Conservation (phyloP, 2,113 vertebrate species). For the Tor tambroides region DNA sequence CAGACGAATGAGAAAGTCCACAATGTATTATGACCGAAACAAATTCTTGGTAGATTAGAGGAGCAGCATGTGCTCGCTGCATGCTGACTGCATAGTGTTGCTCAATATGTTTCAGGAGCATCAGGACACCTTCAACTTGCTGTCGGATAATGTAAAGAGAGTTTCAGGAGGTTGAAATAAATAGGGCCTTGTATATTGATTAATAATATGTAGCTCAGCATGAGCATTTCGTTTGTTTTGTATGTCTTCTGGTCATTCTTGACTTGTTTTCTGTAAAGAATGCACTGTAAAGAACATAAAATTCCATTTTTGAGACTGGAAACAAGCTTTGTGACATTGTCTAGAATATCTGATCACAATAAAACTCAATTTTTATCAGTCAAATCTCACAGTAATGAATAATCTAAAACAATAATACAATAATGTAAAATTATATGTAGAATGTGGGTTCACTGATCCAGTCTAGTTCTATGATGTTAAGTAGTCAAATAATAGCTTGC, state of each 20-base stretch:
- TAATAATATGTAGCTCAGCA: not conserved
- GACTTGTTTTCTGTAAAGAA: not conserved
- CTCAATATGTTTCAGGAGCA: constrained; percentile 35
- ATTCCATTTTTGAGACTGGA: not conserved
- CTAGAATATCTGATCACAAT: not conserved
- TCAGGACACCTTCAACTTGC: constrained; percentile 30
- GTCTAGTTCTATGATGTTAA: not conserved
- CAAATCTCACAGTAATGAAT: not conserved
- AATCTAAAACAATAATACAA: too few species aligned
- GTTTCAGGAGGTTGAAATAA: not conserved
- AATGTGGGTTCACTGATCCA: not conserved
- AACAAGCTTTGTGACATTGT: not conserved
- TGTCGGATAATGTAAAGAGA: not conserved
- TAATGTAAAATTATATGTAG: too few species aligned
- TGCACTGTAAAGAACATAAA: not conserved
- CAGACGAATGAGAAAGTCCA: constrained; percentile 42
- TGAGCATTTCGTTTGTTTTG: not conserved
- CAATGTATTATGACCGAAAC: constrained; percentile 47
- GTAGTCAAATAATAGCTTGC: not conserved
- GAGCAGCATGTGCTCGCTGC: constrained; percentile 13
- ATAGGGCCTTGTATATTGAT: not conserved
- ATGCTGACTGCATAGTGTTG: constrained; percentile 33
- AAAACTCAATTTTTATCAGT: not conserved
- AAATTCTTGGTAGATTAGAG: constrained; percentile 33
- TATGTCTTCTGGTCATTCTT: not conserved